A percentile compares a stretch with the other conserved stretches of the same genome.
Evolutionary conservation across 2,888 invertebrate genomes (phyloP).

Genomic region (Eutolmus rufibarbis): DNA sequence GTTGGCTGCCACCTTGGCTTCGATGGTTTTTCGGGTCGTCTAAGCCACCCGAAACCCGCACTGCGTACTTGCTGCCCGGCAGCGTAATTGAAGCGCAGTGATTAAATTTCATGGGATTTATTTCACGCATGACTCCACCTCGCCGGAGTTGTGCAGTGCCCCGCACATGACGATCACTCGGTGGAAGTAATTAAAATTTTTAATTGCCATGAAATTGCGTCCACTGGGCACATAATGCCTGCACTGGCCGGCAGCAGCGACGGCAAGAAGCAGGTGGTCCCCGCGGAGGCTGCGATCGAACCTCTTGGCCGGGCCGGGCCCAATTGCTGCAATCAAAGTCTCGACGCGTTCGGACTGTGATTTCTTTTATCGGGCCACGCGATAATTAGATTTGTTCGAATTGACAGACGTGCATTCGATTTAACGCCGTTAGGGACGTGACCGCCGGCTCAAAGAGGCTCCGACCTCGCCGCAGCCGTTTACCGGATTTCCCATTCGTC

Average conservation of each 20-base stretch:
- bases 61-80: not conserved
- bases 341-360: not conserved
- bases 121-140: constrained; percentile 42
- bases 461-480: not conserved
- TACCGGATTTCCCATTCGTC: not conserved
- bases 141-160: not conserved
- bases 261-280: not conserved
- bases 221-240: constrained; percentile 41
- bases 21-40: constrained; percentile 1
- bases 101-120: constrained; percentile 46
- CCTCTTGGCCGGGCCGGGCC: not conserved
- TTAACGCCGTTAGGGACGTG: not conserved
- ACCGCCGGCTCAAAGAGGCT: not conserved
- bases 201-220: constrained; percentile 47
- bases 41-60: not conserved
- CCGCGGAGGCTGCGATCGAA: not conserved
- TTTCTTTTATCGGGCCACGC: not conserved
- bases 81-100: constrained; percentile 39
- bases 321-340: not conserved
- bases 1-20: constrained; percentile 30
- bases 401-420: constrained; percentile 11
- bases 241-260: not conserved
- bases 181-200: constrained; percentile 46
- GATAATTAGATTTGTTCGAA: constrained; percentile 31
- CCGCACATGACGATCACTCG: constrained; percentile 26